These are phyloP conservation scores for Trogon surrucura DNA, from an alignment of 2,113 vertebrate genomes.

Conservation along the genomic window DNA sequence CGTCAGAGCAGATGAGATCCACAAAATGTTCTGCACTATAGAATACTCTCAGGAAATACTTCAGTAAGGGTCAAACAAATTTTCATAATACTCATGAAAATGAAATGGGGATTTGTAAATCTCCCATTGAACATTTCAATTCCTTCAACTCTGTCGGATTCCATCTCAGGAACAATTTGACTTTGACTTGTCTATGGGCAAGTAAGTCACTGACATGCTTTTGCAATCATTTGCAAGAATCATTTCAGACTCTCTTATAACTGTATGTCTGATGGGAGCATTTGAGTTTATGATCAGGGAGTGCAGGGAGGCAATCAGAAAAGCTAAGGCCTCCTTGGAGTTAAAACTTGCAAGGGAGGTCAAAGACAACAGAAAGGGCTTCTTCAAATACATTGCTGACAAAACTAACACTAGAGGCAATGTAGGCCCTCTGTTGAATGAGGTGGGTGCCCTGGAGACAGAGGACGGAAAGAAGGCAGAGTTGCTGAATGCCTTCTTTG, in stretches of 20 bases:
- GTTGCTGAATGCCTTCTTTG: too few relatives aligned
- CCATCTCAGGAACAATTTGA: constrained; percentile 24
- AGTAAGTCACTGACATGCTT: not conserved
- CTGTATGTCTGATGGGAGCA: not conserved
- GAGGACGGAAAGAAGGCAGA: too few relatives aligned
- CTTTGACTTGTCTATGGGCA: constrained; percentile 6
- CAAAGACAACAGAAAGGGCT: too few relatives aligned
- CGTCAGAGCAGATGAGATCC: not conserved
- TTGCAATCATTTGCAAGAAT: not conserved
- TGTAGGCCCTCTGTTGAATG: too few relatives aligned
- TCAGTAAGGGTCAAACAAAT: constrained; percentile 8
- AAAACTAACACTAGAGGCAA: too few relatives aligned
- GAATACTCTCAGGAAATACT: constrained; percentile 7
- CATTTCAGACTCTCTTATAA: constrained; percentile 2
- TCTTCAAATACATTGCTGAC: too few relatives aligned
- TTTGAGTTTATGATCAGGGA: constrained; percentile 9
- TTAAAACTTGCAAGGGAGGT: too few relatives aligned
- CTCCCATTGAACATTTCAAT: constrained; percentile 35
- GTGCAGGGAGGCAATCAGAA: too few relatives aligned
- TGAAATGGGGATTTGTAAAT: constrained; percentile 41
- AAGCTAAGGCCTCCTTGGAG: too few relatives aligned
- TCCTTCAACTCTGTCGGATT: constrained; percentile 41
- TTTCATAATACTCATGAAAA: constrained; percentile 33
- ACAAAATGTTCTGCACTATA: not conserved
- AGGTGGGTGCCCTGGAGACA: too few relatives aligned